Percentiles rank a stretch among this genome's conserved stretches.
Conservation (phyloP, 2,113 vertebrate species). For the Eolophus roseicapilla region DNA sequence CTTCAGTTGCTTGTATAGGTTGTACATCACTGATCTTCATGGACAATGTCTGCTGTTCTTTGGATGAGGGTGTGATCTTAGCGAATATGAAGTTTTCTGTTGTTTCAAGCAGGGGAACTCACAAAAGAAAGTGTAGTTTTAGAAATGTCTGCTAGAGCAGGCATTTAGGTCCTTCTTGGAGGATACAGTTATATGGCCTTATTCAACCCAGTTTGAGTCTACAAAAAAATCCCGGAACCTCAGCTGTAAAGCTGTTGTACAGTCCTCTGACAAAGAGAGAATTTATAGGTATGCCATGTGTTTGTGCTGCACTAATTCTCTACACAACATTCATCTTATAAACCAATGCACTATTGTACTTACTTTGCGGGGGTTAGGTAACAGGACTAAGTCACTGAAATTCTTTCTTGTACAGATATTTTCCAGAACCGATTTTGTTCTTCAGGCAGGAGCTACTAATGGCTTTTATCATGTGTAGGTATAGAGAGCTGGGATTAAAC, state of each 20-base stretch:
- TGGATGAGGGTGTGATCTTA: not conserved
- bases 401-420: not conserved
- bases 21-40: not conserved
- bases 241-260: not conserved
- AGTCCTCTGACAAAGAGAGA: not conserved
- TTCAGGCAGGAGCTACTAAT: not conserved
- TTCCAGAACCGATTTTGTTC: not conserved
- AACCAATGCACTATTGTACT: not conserved
- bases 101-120: not conserved
- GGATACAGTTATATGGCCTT: not conserved
- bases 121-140: not conserved
- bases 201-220: not conserved
- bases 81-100: not conserved
- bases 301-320: not conserved
- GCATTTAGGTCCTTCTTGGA: not conserved
- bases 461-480: not conserved
- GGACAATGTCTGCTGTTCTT: not conserved
- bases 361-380: not conserved
- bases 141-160: not conserved
- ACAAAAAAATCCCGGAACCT: not conserved
- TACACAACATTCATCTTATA: not conserved
- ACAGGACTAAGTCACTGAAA: not conserved
- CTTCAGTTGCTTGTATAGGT: not conserved
- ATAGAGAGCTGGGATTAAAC: not conserved
- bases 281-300: not conserved